Base-by-base conservation (phyloP, 1,140 invertebrate genomes). In the Venturia canescens region DNA sequence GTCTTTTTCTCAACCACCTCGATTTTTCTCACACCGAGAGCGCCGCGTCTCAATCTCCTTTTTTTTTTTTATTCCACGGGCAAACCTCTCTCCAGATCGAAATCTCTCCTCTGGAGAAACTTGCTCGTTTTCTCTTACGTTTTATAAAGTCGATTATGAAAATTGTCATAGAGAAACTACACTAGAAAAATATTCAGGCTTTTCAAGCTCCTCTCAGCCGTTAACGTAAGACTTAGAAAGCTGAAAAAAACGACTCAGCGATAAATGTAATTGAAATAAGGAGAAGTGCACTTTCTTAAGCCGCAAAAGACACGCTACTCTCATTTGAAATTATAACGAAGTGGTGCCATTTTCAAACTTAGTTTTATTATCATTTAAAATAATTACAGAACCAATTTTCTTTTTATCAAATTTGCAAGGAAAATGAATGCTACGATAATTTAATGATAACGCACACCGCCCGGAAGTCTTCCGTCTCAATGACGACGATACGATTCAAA, bases 31-130 rank as follows among this genome's bases (percentile, higher is more conserved):
- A 16, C 57, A 21, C n/a, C 26, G 16, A 2, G 11, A 6, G n/a
- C 23, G 9, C 60, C 13, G 60, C 27, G 71, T 74, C 71, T 18
- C 23, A 21, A 31, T 23, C 26, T 26, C 48, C 57, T 74, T 57
- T 74, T 74, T 57, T 53, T 7, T 74, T 74, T 57, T 74, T 74
- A 29, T 53, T 7, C 27, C 23, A 27, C 16, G 74, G 50, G 48
- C 44, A 23, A 63, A 26, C n/a, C 76, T 27, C 31, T 26, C 31
- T 3, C 31, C 31, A 1, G 63, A 57, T 50, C 34, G 21, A 31
- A 53, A 57, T 63, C 77, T 26, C 34, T 18, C 48, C 18, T 13
- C 6, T 3, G 27, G 27, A 63, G 2, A 76, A 76, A 76, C 27
- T 29, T 18, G 27, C 63, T 63, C 72, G 29, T 29, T 29, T 3